These are phyloP conservation scores for Echinarachnius parma DNA, from an alignment of 53 echinoderm and acorn worm species.

Conservation along the genomic window DNA sequence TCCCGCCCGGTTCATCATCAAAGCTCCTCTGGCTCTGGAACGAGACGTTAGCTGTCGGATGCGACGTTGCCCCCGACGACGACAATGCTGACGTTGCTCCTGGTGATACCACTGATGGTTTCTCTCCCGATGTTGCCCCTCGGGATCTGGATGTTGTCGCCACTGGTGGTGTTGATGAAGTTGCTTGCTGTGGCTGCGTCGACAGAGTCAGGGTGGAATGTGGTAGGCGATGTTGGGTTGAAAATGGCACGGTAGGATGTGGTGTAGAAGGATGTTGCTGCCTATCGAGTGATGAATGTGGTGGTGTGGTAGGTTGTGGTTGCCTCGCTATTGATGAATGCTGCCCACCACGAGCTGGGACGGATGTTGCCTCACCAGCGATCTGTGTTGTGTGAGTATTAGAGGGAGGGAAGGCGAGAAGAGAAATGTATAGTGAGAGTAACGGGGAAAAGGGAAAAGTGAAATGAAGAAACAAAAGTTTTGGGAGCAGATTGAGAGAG, in stretches of 20 bases:
- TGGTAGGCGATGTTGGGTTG: background rate
- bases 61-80: background rate
- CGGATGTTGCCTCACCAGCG: background rate
- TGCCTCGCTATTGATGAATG: too few species aligned
- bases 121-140: background rate
- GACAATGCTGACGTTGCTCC: background rate
- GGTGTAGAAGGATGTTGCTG: background rate
- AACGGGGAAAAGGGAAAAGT: background rate
- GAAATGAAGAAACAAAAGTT: background rate
- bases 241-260: background rate
- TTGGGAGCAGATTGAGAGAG: background rate
- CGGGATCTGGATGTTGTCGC: background rate
- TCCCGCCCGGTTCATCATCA: slow-evolving; percentile 29
- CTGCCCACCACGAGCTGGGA: too few species aligned
- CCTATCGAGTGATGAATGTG: too few species aligned
- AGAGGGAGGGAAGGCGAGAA: background rate
- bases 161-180: background rate
- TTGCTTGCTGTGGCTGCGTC: background rate
- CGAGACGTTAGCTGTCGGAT: slow-evolving; percentile 6
- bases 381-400: background rate
- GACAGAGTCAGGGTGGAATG: background rate
- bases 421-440: background rate
- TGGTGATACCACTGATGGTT: background rate
- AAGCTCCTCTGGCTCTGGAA: slow-evolving; percentile 20
- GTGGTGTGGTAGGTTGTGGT: too few species aligned